phyloP scores from a whole-genome alignment of 2,888 invertebrate genomes.

The Acrobasis repandana region DNA sequence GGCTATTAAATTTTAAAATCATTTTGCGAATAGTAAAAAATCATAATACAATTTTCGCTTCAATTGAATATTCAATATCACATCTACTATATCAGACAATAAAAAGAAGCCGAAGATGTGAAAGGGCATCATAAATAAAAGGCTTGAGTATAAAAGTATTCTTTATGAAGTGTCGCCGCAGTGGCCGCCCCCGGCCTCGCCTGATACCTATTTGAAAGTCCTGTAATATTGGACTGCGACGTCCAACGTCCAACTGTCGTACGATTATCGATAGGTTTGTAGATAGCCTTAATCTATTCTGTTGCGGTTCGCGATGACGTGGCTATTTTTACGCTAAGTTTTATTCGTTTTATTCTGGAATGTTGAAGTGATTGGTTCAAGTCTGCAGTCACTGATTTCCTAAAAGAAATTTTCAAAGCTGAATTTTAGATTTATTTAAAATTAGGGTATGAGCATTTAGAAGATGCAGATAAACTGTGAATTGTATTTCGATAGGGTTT shows the following conservation, averaged over 20 bases:
- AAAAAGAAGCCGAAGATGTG: constrained; percentile 70
- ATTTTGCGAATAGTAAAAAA: neutral
- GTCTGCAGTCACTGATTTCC: neutral
- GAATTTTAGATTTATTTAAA: too few species aligned
- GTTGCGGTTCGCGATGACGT: constrained; percentile 16
- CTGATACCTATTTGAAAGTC: constrained; percentile 79
- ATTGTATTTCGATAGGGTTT: too few species aligned
- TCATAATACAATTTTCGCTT: constrained; percentile 4
- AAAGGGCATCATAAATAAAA: constrained; percentile 79
- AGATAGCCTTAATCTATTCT: constrained; percentile 27
- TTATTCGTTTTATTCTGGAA: constrained; percentile 18
- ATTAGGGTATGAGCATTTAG: too few species aligned
- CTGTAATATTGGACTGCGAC: constrained; percentile 71
- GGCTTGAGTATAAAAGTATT: constrained; percentile 79
- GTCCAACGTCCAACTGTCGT: constrained; percentile 46
- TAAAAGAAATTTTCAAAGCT: neutral
- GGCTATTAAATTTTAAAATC: neutral
- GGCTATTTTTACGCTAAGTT: constrained; percentile 11
- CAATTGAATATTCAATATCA: constrained; percentile 55
- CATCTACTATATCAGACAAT: constrained; percentile 58
- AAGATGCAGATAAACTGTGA: too few species aligned
- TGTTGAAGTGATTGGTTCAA: neutral
- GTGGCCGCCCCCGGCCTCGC: constrained; percentile 56
- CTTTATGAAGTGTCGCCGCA: constrained; percentile 79
- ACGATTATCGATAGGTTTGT: constrained; percentile 55